A percentile compares a stretch with the other conserved stretches of the same genome.
Evolutionary conservation across 2,888 invertebrate genomes (phyloP).

Genomic region (Meiosimyza platycephala): DNA sequence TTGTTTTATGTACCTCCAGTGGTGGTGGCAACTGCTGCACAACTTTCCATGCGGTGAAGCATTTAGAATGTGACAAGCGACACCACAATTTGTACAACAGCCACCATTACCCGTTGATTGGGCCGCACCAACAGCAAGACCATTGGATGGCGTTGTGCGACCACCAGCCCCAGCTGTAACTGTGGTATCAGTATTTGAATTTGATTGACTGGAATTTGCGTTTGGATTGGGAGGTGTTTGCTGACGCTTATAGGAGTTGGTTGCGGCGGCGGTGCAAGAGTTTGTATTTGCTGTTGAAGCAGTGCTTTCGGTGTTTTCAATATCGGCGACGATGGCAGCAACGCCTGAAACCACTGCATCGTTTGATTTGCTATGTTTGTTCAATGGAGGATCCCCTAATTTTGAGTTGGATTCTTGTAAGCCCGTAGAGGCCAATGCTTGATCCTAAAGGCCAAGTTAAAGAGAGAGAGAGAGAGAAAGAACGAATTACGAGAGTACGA

Average conservation of each 20-base stretch:
- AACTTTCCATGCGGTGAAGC: constrained; percentile 81
- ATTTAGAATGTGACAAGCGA: constrained; percentile 79
- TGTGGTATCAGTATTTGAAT: constrained; percentile 46
- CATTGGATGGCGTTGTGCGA: constrained; percentile 42
- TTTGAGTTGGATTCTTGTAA: constrained; percentile 48
- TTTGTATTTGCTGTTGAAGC: constrained; percentile 38
- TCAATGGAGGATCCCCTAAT: constrained; percentile 35
- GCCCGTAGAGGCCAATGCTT: constrained; percentile 51
- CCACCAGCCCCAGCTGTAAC: constrained; percentile 42
- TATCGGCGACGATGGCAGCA: constrained; percentile 40
- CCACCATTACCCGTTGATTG: constrained; percentile 50
- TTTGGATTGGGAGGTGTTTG: constrained; percentile 41
- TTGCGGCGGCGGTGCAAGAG: constrained; percentile 34
- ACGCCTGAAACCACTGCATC: constrained; percentile 32
- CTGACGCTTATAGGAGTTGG: constrained; percentile 46
- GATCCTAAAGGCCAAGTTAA: constrained; percentile 48
- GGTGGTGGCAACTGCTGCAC: constrained; percentile 86
- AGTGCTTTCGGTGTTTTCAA: constrained; percentile 42
- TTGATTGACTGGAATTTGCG: constrained; percentile 22
- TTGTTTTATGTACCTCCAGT: constrained; percentile 77
- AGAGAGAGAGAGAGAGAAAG: constrained; percentile 34
- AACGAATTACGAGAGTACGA: constrained; percentile 29
- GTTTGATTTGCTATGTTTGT: constrained; percentile 37
- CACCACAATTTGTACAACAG: constrained; percentile 73
- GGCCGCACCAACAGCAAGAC: constrained; percentile 39